These are phyloP conservation scores for Halocynthia roretzi DNA, from an alignment of 23 tunicate species.

Conservation along the genomic window DNA sequence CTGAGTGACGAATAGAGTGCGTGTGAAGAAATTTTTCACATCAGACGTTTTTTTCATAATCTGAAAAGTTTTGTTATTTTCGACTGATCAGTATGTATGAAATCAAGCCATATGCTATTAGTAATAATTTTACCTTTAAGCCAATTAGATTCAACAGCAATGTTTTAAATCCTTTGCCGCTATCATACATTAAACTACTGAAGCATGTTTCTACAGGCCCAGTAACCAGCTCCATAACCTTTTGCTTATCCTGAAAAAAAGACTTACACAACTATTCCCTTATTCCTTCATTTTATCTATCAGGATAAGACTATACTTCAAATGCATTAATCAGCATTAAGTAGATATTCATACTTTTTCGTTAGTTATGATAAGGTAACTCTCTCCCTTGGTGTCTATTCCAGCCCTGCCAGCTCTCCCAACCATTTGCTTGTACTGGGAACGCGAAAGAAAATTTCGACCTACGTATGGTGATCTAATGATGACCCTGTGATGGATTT, in stretches of 20 bases:
- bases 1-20: constrained; percentile 31
- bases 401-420: constrained; percentile 99
- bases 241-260: constrained; percentile 27
- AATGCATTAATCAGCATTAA: too few relatives aligned
- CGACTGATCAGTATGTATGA: neutral
- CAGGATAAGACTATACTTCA: too few relatives aligned
- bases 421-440: constrained; percentile 96
- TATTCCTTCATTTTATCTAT: too few relatives aligned
- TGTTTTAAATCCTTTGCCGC: constrained; percentile 63
- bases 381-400: constrained; percentile 93
- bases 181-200: constrained; percentile 82
- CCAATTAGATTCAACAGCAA: constrained; percentile 62
- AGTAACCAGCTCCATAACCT: constrained; percentile 36
- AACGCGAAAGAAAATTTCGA: constrained; percentile 31
- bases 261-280: neutral
- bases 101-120: neutral
- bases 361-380: constrained; percentile 51
- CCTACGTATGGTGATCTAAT: constrained; percentile 83
- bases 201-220: constrained; percentile 75
- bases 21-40: constrained; percentile 19
- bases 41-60: constrained; percentile 26
- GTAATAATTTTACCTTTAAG: constrained; percentile 46
- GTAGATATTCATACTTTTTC: neutral
- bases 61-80: constrained; percentile 13
- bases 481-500: constrained; percentile 50